These are phyloP conservation scores for Selene dorsalis DNA, from an alignment of 2,797 vertebrate genomes.

Conservation along the genomic window DNA sequence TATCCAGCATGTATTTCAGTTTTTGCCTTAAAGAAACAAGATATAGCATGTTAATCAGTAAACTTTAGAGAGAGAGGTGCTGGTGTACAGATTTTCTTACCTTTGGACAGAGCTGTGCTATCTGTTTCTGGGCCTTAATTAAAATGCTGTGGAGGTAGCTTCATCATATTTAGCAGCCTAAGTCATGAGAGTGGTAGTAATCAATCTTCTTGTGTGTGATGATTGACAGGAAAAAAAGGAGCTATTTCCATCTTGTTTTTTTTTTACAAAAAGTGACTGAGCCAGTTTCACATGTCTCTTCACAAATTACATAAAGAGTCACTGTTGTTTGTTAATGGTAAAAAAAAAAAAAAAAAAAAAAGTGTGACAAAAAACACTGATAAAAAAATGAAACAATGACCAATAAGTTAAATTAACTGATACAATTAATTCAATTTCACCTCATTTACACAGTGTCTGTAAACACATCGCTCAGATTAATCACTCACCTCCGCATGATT, in stretches of 20 bases:
- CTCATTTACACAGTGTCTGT: constrained; percentile 20
- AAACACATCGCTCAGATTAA: constrained; percentile 26
- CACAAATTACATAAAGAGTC: no score
- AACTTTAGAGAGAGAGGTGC: background rate
- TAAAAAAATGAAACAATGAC: constrained; percentile 24
- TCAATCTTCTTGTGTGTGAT: background rate
- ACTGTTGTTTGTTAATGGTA: no score
- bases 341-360: constrained; percentile 8
- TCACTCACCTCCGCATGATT: constrained; percentile 15
- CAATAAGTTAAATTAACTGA: constrained; percentile 68
- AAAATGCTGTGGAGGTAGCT: background rate
- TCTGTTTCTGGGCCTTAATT: background rate
- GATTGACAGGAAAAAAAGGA: background rate
- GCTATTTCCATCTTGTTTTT: background rate
- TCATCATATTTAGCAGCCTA: no score
- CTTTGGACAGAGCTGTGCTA: background rate
- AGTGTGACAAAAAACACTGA: constrained; percentile 37
- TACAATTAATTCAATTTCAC: constrained; percentile 32
- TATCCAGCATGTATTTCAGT: no score
- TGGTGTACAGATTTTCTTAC: background rate
- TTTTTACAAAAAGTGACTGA: no score
- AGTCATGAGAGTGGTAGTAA: no score
- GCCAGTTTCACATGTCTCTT: no score
- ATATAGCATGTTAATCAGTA: background rate
- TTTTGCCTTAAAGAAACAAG: background rate